Evolutionary conservation across 2,888 invertebrate genomes (phyloP).

Genomic region (Steromphala cineraria): DNA sequence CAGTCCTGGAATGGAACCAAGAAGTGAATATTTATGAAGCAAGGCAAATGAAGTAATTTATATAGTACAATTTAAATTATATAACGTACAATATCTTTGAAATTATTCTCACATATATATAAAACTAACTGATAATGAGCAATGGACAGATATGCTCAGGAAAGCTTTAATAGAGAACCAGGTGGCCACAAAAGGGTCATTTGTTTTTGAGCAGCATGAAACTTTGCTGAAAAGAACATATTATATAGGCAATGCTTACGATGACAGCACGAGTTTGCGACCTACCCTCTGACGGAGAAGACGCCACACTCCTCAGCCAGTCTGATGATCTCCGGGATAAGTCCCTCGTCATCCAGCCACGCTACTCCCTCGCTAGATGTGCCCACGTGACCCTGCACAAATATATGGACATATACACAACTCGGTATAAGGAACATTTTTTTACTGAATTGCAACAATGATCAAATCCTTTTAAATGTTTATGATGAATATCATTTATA

Average conservation of each 20-base stretch:
- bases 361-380: conserved; percentile 86
- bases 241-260: too few relatives aligned
- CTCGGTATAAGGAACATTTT: not conserved
- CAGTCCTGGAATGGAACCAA: conserved; percentile 79
- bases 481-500: too few relatives aligned
- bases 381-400: conserved; percentile 83
- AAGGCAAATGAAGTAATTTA: not conserved
- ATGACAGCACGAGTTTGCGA: too few relatives aligned
- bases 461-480: too few relatives aligned
- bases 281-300: conserved; percentile 86
- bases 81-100: not conserved
- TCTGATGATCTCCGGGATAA: conserved; percentile 79
- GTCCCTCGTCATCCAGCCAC: conserved; percentile 81
- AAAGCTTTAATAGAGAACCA: not conserved
- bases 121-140: not conserved
- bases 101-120: not conserved
- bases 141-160: not conserved
- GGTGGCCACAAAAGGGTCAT: too few relatives aligned
- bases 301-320: conserved; percentile 88
- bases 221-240: too few relatives aligned
- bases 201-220: too few relatives aligned
- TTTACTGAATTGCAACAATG: too few relatives aligned
- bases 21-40: not conserved
- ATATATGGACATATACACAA: not conserved
- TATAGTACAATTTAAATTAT: too few relatives aligned